These are phyloP conservation scores for Macrosteles quadrilineatus DNA, from an alignment of 1,140 invertebrate species.

Conservation along the genomic window DNA sequence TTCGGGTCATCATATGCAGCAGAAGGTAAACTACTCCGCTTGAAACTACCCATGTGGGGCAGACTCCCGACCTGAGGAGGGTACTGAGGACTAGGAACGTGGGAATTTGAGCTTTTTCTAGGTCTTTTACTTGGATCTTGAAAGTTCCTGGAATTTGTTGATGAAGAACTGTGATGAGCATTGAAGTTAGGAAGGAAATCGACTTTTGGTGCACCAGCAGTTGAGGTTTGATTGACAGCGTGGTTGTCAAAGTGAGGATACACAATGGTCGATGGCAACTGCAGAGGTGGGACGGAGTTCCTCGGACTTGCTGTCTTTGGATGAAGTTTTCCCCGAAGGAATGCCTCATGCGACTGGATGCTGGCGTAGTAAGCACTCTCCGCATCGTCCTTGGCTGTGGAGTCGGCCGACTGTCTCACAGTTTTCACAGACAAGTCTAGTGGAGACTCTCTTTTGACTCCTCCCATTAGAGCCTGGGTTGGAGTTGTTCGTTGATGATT, in stretches of 20 bases:
- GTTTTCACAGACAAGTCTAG: constrained; percentile 84
- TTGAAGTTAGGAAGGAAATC: constrained; percentile 69
- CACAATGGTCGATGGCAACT: constrained; percentile 37
- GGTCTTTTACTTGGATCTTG: constrained; percentile 30
- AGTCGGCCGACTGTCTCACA: constrained; percentile 80
- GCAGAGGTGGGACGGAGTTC: constrained; percentile 37
- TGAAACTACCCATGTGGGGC: constrained; percentile 49
- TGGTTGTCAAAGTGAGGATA: constrained; percentile 45
- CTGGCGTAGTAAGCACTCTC: constrained; percentile 9
- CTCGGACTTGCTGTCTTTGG: constrained; percentile 15
- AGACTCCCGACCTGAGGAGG: constrained; percentile 27
- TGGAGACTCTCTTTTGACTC: constrained; percentile 69
- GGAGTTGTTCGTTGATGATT: constrained; percentile 23
- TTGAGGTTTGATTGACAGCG: constrained; percentile 31
- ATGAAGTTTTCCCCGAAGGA: constrained; percentile 8
- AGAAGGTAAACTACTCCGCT: constrained; percentile 49
- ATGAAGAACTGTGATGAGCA: background rate
- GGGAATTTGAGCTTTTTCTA: constrained; percentile 22
- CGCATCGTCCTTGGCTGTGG: constrained; percentile 62
- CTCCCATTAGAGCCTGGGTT: constrained; percentile 35
- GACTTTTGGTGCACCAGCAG: constrained; percentile 63
- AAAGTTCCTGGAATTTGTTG: background rate
- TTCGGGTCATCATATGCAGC: constrained; percentile 41
- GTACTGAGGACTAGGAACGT: constrained; percentile 23
- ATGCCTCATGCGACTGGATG: constrained; percentile 25